Evolutionary conservation across 2,797 vertebrate species (phyloP), one percentile per base, ranked within the genome.

Genomic region (Chromobotia macracanthus): DNA sequence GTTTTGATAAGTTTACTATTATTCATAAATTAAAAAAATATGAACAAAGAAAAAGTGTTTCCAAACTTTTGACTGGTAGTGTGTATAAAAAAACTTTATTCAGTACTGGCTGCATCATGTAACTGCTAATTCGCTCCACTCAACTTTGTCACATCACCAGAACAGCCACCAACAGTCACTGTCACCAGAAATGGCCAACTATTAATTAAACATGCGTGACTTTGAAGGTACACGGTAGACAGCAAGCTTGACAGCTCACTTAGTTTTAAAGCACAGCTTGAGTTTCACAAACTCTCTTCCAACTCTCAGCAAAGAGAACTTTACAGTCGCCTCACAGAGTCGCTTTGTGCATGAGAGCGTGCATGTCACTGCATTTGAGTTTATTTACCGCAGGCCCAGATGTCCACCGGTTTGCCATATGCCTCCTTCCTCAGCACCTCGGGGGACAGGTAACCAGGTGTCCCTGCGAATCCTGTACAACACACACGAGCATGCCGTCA

Each of bases 361-460:
- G 61, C 73, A 81, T 50, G 74, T 81, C 65, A 65, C 60, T 23
- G 48, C 53, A 28, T 81, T 66, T 80, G 68, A 86, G 63, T 72
- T 35, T 60, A 80, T 95, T 96, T 92, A 99, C 97, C 97, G 1
- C 97, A 99, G 0, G 97, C 97, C 97, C 97, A 99, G 92, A 99
- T 99, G 94, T 99, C 97, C 94, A 99, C 97, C 0, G 97, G 97
- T 91, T 99, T 99, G 86, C 97, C 97, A n/a, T 99, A 99, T 15
- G 97, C 96, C 89, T 99, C 97, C 89, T 99, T 99, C 89, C 97
- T 96, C 89, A 99, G 84, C 12, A 99, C 97, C 85, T 99, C 97
- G 0, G 97, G 97, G 77, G 97, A 99, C 77, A 98, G 93, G 89
- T 99, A 99, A 50, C 97, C 97, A 0, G 97, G 97, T 21, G 97